Percentiles rank a stretch among this genome's conserved stretches.
Evolutionary conservation across 2,113 vertebrate genomes (phyloP).

Genomic region (Pseudonaja textilis): DNA sequence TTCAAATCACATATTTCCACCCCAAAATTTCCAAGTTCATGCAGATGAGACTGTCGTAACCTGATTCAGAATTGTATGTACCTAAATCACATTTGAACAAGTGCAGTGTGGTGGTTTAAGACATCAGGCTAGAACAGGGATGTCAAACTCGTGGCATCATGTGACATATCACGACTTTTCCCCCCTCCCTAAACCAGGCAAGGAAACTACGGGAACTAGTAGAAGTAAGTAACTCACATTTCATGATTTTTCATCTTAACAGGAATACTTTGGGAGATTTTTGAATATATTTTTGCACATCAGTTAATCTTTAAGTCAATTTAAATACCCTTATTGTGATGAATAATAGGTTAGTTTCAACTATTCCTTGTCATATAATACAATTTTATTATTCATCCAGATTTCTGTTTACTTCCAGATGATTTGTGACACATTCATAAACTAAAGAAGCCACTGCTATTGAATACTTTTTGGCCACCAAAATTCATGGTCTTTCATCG

Average conservation of each 20-base stretch:
- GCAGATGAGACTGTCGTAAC: not conserved
- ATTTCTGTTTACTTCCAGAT: not conserved
- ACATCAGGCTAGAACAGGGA: not conserved
- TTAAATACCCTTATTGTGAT: not conserved
- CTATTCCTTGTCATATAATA: not conserved
- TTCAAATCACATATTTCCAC: not conserved
- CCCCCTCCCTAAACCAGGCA: not conserved
- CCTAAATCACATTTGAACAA: not conserved
- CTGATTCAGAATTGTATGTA: not conserved
- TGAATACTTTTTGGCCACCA: not conserved
- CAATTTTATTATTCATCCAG: not conserved
- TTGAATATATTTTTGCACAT: not conserved
- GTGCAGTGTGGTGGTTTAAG: not conserved
- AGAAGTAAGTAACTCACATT: not conserved
- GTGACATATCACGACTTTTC: too few relatives aligned
- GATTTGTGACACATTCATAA: not conserved
- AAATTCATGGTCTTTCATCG: not conserved
- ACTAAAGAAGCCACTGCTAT: not conserved
- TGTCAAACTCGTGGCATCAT: too few relatives aligned
- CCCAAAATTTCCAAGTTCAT: not conserved
- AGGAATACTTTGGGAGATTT: not conserved
- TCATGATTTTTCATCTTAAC: not conserved
- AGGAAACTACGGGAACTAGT: not conserved
- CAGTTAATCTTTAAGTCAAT: not conserved
- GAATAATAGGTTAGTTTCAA: not conserved